Percentiles rank a stretch among this genome's conserved stretches.
Evolutionary conservation across 2,888 invertebrate genomes (phyloP).

Genomic region (Caenorhabditis sinica): DNA sequence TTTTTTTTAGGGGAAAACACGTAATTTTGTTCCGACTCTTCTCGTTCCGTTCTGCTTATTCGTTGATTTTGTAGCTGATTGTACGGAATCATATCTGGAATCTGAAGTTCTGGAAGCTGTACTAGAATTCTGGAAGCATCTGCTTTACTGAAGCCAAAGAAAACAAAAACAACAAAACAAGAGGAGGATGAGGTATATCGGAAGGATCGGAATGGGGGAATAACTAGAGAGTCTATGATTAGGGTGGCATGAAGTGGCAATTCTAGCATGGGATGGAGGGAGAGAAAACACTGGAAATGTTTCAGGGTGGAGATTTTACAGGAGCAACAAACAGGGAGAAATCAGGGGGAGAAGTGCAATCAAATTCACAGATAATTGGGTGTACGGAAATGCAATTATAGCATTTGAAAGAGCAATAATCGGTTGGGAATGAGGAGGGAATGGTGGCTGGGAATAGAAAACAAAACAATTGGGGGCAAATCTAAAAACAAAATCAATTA

Average conservation of each 20-base stretch:
- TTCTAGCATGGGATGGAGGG: neutral
- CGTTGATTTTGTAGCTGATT: neutral
- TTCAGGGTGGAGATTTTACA: constrained; percentile 32
- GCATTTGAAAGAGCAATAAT: neutral
- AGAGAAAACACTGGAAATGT: constrained; percentile 6
- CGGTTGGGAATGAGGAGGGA: neutral
- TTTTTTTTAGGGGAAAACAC: constrained; percentile 12
- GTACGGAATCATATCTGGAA: neutral
- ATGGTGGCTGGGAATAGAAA: neutral
- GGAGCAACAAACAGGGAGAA: neutral
- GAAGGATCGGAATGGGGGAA: constrained; percentile 9
- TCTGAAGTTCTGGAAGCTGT: neutral
- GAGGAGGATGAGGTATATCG: neutral
- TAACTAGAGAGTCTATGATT: constrained; percentile 36
- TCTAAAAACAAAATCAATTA: constrained; percentile 32
- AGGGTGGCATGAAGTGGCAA: constrained; percentile 43
- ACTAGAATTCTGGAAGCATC: neutral
- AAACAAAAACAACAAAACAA: constrained; percentile 30
- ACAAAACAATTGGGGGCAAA: constrained; percentile 3
- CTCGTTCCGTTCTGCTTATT: constrained; percentile 14
- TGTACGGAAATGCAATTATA: neutral
- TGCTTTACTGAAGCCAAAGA: constrained; percentile 14
- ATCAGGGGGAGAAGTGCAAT: constrained; percentile 13
- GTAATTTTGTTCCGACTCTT: constrained; percentile 15
- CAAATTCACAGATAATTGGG: constrained; percentile 49